Evolutionary conservation across 2,113 vertebrate genomes (phyloP).

Genomic region (Trematocara marginatum): DNA sequence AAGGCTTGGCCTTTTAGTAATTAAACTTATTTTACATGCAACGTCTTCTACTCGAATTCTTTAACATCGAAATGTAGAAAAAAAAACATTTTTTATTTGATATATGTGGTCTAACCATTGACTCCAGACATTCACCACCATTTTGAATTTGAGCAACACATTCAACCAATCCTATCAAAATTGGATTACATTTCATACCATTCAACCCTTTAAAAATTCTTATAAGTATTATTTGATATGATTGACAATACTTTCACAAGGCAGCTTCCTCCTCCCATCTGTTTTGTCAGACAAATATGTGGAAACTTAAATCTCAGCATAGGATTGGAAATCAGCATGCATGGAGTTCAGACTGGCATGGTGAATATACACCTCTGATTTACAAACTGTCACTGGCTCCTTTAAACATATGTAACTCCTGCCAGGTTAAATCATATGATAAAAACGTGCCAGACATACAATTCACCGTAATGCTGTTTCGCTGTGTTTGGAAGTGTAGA

Average conservation of each 20-base stretch:
- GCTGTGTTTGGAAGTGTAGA: background rate
- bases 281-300: background rate
- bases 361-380: background rate
- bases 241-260: background rate
- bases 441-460: background rate
- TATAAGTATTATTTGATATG: background rate
- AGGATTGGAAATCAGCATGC: background rate
- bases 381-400: background rate
- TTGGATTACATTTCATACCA: background rate
- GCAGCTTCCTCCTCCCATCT: background rate
- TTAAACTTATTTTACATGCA: background rate
- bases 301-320: background rate
- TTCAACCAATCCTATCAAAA: background rate
- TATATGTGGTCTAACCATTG: background rate
- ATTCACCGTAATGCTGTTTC: background rate
- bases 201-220: background rate
- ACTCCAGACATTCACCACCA: background rate
- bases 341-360: background rate
- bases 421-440: background rate
- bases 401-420: background rate
- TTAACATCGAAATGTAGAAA: background rate
- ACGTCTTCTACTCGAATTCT: background rate
- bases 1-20: background rate
- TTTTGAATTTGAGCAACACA: background rate
- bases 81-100: background rate